Percentiles rank a stretch among this genome's conserved stretches.
phyloP scores from a whole-genome alignment of 2,888 invertebrate genomes.

The Hyles lineata region DNA sequence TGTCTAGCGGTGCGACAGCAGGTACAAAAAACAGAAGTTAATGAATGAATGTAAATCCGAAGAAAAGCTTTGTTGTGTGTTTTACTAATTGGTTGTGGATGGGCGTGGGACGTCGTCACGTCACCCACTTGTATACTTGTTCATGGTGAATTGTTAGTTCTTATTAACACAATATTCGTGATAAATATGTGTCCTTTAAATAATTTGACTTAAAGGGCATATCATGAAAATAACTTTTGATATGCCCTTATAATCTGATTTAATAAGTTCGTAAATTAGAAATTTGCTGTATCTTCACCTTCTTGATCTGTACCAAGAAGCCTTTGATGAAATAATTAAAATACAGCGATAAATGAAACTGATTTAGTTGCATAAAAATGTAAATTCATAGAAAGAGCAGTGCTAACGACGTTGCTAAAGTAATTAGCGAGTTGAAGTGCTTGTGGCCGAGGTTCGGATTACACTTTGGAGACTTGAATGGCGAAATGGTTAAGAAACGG shows the following conservation, averaged over 20 bases:
- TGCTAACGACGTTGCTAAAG: slow-evolving; percentile 1
- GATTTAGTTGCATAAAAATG: neutral
- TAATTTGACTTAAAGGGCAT: too few species aligned
- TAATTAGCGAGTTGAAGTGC: neutral
- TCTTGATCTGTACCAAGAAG: too few species aligned
- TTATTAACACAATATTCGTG: neutral
- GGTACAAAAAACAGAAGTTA: neutral
- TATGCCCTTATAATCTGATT: too few species aligned
- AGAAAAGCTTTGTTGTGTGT: neutral
- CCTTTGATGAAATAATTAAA: neutral
- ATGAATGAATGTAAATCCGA: neutral
- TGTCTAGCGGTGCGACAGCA: neutral
- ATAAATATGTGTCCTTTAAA: too few species aligned
- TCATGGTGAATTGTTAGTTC: neutral
- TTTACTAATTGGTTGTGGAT: neutral
- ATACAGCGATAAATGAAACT: neutral
- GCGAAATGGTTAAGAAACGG: neutral
- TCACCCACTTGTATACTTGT: neutral
- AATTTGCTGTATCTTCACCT: too few species aligned
- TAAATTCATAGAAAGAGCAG: slow-evolving; percentile 3
- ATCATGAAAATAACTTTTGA: too few species aligned
- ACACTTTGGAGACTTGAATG: neutral
- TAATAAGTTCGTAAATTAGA: too few species aligned
- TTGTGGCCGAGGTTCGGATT: neutral
- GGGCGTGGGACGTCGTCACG: neutral